Conservation (phyloP, 2,113 vertebrate genomes). For the Cyprinodon tularosa region DNA sequence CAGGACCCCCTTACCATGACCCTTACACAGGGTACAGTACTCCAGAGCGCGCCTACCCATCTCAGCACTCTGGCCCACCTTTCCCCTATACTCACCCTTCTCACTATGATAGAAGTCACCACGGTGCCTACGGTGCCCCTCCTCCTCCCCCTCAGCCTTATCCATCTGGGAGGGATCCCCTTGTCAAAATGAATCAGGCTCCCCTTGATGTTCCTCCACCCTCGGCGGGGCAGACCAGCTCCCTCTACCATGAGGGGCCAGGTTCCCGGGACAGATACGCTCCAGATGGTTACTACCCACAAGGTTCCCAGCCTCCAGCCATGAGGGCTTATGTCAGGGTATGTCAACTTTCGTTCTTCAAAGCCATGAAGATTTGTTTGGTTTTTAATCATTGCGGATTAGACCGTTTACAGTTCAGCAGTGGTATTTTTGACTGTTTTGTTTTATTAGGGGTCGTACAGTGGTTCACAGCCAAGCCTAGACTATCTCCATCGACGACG, state of each 20-base stretch:
- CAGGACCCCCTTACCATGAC: conserved; percentile 88
- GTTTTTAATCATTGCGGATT: background rate
- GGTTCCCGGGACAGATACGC: conserved; percentile 85
- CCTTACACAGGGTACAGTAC: conserved; percentile 86
- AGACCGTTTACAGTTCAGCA: background rate
- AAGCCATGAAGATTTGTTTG: background rate
- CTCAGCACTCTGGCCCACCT: conserved; percentile 82
- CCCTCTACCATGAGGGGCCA: conserved; percentile 87
- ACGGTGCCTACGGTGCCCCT: conserved; percentile 80
- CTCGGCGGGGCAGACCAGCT: conserved; percentile 77
- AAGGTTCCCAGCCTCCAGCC: conserved; percentile 83
- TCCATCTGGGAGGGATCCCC: conserved; percentile 84
- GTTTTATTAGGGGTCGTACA: conserved; percentile 65
- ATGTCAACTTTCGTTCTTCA: background rate
- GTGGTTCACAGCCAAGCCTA: conserved; percentile 86
- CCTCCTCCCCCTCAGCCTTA: conserved; percentile 88
- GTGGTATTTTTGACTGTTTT: conserved; percentile 7
- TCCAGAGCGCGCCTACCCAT: conserved; percentile 87
- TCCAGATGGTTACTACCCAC: conserved; percentile 87
- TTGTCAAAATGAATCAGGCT: conserved; percentile 89
- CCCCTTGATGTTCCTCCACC: conserved; percentile 88
- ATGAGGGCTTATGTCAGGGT: conserved; percentile 90
- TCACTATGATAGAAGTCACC: conserved; percentile 87
- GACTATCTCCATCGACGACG: conserved; percentile 93
- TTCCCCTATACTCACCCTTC: conserved; percentile 88